Evolutionary conservation across 2,888 invertebrate species (phyloP), one percentile per base, ranked within the genome.

Genomic region (Eupithecia inturbata): DNA sequence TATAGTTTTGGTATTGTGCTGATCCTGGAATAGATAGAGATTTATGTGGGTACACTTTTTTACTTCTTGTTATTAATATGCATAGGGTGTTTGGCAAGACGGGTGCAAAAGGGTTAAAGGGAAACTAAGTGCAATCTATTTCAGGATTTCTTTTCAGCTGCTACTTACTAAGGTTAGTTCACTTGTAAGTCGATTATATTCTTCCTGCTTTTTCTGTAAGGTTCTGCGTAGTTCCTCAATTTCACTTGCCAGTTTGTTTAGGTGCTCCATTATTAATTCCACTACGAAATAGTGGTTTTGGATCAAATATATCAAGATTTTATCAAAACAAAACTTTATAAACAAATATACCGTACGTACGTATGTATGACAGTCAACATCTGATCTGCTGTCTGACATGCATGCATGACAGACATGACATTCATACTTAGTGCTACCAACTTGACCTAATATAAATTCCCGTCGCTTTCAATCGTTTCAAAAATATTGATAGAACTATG

Each of bases 151-250:
- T 22, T 49, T 49, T 49, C 49, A 49, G n/a, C 49, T 22, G 7
- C 16, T 70, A 83, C 87, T 81, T 78, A 92, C 88, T 26, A 26
- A 63, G 70, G 87, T 84, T 74, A 87, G 89, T 76, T 91, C 88
- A 73, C 84, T 88, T 83, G 92, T 93, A 28, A 95, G 78, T 70
- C 84, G 81, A n/a, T 84, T 84, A 33, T 96, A 85, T 86, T 94
- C 88, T 66, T 87, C 83, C 83, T 96, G 95, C 81, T 96, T 96
- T 67, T 87, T 87, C 2, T 82, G 82, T 72, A 96, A 87, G 70
- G 85, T 80, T 78, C 86, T 88, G 75, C 94, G 94, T 62, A 96
- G 87, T 53, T 88, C 86, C 0, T 82, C 80, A 63, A 96, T 95
- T 91, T 96, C 95, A 62, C 87, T 82, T 79, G 95, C 92, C 76